A percentile compares a stretch with the other conserved stretches of the same genome.
phyloP scores from a whole-genome alignment of 2,888 invertebrate species.

The Eumerus sabulonum region DNA sequence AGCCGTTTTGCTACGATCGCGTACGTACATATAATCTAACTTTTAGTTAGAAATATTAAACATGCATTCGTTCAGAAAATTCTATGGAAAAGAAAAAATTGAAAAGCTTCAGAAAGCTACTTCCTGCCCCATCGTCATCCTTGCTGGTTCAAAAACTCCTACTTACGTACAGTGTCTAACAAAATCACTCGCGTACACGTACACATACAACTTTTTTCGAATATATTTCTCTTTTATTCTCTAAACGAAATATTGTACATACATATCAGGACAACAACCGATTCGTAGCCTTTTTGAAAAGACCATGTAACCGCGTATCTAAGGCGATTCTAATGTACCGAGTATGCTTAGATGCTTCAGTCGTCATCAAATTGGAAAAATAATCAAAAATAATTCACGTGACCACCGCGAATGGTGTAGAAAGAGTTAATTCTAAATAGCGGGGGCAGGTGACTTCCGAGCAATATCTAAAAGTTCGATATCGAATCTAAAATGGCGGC shows the following conservation, averaged over 20 bases:
- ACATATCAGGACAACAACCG: too few species aligned
- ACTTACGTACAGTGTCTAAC: constrained; percentile 54
- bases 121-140: constrained; percentile 41
- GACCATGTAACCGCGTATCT: too few species aligned
- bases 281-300: too few species aligned
- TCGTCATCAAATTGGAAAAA: too few species aligned
- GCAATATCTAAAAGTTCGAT: constrained; percentile 45
- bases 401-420: constrained; percentile 66
- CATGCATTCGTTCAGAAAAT: constrained; percentile 69
- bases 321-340: too few species aligned
- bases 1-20: constrained; percentile 16
- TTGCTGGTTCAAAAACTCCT: constrained; percentile 52
- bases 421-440: constrained; percentile 14
- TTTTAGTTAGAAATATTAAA: constrained; percentile 62
- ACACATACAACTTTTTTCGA: constrained; percentile 20
- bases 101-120: constrained; percentile 55
- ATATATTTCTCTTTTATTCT: constrained; percentile 1
- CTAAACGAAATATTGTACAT: too few species aligned
- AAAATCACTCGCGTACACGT: constrained; percentile 36
- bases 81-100: constrained; percentile 66
- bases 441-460: constrained; percentile 14
- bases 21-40: constrained; percentile 24
- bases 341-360: too few species aligned
- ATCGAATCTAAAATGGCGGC: constrained; percentile 67
- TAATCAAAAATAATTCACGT: constrained; percentile 14